A percentile compares a stretch with the other conserved stretches of the same genome.
These are phyloP conservation scores for Branchipolynoe longqiensis DNA, from an alignment of 2,888 invertebrate species.

Conservation along the genomic window DNA sequence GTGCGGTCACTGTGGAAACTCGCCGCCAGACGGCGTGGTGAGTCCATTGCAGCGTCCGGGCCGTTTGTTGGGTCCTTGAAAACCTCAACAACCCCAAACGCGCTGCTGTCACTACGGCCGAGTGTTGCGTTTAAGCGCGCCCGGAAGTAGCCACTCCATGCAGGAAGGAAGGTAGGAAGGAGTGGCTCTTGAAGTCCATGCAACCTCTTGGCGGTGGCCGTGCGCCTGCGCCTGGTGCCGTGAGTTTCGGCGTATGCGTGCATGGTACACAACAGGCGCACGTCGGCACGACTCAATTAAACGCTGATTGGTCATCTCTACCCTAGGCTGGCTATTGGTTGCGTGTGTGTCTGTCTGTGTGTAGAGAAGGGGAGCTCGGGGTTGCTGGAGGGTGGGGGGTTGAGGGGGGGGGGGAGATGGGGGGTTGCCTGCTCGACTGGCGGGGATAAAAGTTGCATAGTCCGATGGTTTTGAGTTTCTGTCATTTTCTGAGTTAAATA, in stretches of 20 bases:
- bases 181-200: slow-evolving; percentile 19
- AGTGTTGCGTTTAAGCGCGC: background rate
- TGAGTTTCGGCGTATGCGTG: slow-evolving; percentile 25
- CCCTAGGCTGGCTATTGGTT: background rate
- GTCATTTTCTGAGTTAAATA: too few relatives aligned
- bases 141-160: background rate
- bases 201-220: too few relatives aligned
- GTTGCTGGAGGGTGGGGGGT: background rate
- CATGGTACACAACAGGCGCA: background rate
- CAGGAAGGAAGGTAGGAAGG: background rate
- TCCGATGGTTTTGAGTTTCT: too few relatives aligned
- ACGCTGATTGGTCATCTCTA: slow-evolving; percentile 8
- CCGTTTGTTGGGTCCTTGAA: background rate
- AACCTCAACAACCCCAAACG: too few relatives aligned
- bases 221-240: slow-evolving; percentile 18
- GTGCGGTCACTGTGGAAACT: slow-evolving; percentile 25
- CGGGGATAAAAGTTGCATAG: too few relatives aligned
- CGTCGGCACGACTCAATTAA: slow-evolving; percentile 36
- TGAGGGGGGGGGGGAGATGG: background rate
- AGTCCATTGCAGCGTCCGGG: background rate
- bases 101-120: too few relatives aligned
- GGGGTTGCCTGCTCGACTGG: background rate
- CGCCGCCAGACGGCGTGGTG: background rate
- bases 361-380: background rate
- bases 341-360: too few relatives aligned